Percentiles rank a stretch among this genome's conserved stretches.
Conservation (phyloP, 2,113 vertebrate genomes). For the Epinephelus cyanopodus region DNA sequence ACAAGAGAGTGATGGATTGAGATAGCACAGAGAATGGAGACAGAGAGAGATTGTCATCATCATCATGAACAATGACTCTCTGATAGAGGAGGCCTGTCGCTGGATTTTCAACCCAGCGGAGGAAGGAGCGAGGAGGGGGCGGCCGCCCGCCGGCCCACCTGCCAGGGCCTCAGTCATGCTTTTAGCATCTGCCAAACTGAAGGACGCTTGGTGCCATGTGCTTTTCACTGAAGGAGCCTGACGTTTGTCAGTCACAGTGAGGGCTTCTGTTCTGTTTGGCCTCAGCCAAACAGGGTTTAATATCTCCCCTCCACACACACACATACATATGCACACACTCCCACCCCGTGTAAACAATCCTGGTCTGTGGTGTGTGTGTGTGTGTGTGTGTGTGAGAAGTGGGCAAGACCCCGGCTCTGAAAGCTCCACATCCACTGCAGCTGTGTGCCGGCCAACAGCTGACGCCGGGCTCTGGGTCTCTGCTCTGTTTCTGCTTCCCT, state of each 20-base stretch:
- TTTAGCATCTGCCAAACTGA: constrained; percentile 76
- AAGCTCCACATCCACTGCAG: constrained; percentile 76
- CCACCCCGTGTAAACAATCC: constrained; percentile 70
- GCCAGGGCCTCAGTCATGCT: constrained; percentile 72
- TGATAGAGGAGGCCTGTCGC: constrained; percentile 60
- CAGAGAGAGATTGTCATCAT: constrained; percentile 67
- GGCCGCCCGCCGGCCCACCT: constrained; percentile 63
- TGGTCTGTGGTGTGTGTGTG: not conserved
- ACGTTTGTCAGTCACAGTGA: constrained; percentile 73
- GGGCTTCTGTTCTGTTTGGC: constrained; percentile 73
- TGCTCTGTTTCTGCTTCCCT: constrained; percentile 45
- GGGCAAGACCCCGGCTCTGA: constrained; percentile 69
- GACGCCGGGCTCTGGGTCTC: constrained; percentile 71
- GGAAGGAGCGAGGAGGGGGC: constrained; percentile 17
- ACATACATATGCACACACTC: constrained; percentile 18
- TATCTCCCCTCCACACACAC: constrained; percentile 11
- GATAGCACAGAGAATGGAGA: constrained; percentile 57
- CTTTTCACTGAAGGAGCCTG: constrained; percentile 68
- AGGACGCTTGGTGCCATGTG: constrained; percentile 77
- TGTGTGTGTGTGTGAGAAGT: constrained; percentile 69
- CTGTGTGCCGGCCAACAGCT: constrained; percentile 82
- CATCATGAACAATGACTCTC: constrained; percentile 72
- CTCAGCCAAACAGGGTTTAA: constrained; percentile 68
- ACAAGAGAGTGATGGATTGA: constrained; percentile 69
- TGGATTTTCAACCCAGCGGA: constrained; percentile 61